phyloP scores from a whole-genome alignment of 2,113 vertebrate species.

The Tapirus terrestris region DNA sequence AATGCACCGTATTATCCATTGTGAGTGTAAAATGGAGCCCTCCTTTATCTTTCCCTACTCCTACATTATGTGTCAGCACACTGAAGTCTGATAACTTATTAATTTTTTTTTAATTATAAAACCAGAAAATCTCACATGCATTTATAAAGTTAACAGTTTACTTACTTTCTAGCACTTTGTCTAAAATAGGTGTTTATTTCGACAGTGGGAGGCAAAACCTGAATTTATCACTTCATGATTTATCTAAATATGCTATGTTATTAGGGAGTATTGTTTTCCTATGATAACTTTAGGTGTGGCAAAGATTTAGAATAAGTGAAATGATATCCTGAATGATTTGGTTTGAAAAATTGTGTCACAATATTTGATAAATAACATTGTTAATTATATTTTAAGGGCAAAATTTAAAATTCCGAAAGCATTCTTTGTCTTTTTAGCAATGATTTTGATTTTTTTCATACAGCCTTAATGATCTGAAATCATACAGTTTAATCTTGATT shows the following conservation, averaged over 20 bases:
- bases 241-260: not conserved
- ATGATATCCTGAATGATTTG: not conserved
- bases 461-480: not conserved
- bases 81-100: not conserved
- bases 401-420: not conserved
- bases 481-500: constrained; percentile 24
- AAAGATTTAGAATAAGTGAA: constrained; percentile 37
- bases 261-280: not conserved
- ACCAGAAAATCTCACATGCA: not conserved
- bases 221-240: not conserved
- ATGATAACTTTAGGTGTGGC: not conserved
- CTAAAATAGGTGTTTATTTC: constrained; percentile 13
- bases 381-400: constrained; percentile 18
- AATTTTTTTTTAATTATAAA: not conserved
- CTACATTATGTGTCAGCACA: not conserved
- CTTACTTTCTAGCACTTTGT: constrained; percentile 20
- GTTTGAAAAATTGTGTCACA: not conserved
- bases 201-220: not conserved
- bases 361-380: not conserved
- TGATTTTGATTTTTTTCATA: constrained; percentile 14
- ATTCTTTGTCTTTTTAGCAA: not conserved
- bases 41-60: not conserved
- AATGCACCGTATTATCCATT: not conserved
- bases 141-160: constrained; percentile 6
- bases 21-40: not conserved